These are phyloP conservation scores for Caenorhabditis macrosperma DNA, from an alignment of 2,888 invertebrate genomes.

Conservation along the genomic window DNA sequence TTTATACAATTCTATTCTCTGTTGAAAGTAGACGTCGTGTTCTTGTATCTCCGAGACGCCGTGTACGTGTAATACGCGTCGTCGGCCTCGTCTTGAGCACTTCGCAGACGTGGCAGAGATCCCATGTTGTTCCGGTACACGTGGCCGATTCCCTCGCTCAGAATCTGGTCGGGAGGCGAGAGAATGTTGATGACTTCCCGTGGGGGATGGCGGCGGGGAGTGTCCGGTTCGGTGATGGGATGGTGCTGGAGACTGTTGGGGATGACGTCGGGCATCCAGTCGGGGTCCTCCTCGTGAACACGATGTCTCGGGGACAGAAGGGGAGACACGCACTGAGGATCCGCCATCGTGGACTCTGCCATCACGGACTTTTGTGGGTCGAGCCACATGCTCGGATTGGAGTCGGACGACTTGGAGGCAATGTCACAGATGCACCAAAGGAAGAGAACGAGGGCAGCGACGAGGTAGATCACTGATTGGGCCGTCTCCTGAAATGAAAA, in stretches of 20 bases:
- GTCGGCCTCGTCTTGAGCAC: conserved; percentile 73
- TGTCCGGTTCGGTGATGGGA: conserved; percentile 32
- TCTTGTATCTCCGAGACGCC: conserved; percentile 53
- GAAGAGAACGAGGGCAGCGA: conserved; percentile 45
- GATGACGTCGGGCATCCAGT: conserved; percentile 54
- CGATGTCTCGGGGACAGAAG: conserved; percentile 41
- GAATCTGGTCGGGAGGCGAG: conserved; percentile 69
- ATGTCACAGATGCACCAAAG: conserved; percentile 54
- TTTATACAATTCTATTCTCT: conserved; percentile 18
- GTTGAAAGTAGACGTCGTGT: conserved; percentile 50
- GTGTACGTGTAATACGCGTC: conserved; percentile 78
- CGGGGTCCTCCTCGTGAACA: conserved; percentile 32
- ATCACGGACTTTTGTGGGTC: conserved; percentile 62
- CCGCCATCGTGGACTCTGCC: conserved; percentile 50
- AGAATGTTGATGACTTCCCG: conserved; percentile 60
- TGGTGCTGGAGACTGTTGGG: conserved; percentile 32
- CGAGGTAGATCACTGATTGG: conserved; percentile 36
- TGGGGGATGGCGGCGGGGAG: conserved; percentile 28
- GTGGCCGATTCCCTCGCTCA: conserved; percentile 63
- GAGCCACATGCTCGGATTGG: conserved; percentile 58
- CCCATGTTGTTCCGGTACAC: conserved; percentile 65
- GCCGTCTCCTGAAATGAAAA: too few species aligned
- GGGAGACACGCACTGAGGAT: conserved; percentile 57
- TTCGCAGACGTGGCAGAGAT: conserved; percentile 64
- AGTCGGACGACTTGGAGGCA: conserved; percentile 26